A percentile compares a stretch with the other conserved stretches of the same genome.
Evolutionary conservation across 2,113 vertebrate species (phyloP).

Genomic region (Panthera uncia): DNA sequence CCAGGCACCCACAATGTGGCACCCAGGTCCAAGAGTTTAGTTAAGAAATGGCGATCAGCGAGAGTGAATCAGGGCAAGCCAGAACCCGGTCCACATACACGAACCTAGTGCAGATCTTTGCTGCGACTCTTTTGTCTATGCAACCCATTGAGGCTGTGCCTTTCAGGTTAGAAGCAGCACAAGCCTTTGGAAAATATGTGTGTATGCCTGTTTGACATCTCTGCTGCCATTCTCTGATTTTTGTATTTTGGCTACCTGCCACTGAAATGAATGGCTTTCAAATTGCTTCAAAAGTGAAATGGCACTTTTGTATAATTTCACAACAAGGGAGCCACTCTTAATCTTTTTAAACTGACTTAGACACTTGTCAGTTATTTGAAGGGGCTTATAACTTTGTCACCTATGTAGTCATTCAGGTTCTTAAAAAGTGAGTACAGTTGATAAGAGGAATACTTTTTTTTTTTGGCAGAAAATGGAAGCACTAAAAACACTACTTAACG

Average conservation of each 20-base stretch:
- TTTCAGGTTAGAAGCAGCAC: constrained; percentile 39
- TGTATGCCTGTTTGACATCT: constrained; percentile 44
- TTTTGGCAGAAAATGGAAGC: constrained; percentile 48
- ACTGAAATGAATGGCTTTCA: constrained; percentile 77
- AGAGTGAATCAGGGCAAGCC: background rate
- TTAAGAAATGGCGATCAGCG: background rate
- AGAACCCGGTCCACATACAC: background rate
- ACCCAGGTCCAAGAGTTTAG: background rate
- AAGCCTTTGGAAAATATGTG: constrained; percentile 48
- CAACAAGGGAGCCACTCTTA: constrained; percentile 76
- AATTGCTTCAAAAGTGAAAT: constrained; percentile 74
- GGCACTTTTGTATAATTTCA: constrained; percentile 78
- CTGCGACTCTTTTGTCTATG: constrained; percentile 21
- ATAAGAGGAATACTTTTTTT: constrained; percentile 30
- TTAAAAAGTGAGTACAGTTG: constrained; percentile 59
- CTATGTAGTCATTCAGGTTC: constrained; percentile 57
- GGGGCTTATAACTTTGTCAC: constrained; percentile 71
- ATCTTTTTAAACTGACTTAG: constrained; percentile 76
- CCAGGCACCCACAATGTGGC: background rate
- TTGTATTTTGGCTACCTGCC: constrained; percentile 79
- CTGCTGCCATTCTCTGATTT: constrained; percentile 61
- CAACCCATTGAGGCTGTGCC: background rate
- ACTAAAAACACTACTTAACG: constrained; percentile 50
- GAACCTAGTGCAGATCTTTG: background rate
- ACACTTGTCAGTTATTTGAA: constrained; percentile 77